phyloP scores from a whole-genome alignment of 2,888 invertebrate species.

The Ischnus inquisitorius region DNA sequence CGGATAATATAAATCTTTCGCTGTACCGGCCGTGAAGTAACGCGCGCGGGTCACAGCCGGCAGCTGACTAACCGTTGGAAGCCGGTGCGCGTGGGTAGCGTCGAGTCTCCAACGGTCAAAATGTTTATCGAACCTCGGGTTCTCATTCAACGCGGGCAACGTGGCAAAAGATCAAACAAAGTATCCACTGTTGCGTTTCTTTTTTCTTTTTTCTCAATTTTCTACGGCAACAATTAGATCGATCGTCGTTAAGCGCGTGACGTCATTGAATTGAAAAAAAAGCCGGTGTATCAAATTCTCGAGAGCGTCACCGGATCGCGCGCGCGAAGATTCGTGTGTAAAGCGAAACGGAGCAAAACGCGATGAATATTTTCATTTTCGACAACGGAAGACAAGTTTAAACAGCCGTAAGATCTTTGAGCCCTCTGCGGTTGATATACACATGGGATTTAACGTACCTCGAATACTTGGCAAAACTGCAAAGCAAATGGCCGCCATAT shows the following conservation, averaged over 20 bases:
- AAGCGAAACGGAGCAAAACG: background rate
- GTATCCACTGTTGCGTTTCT: constrained; percentile 82
- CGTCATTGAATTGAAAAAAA: background rate
- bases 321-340: background rate
- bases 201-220: constrained; percentile 21
- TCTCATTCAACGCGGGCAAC: background rate
- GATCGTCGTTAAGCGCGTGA: background rate
- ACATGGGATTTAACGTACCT: background rate
- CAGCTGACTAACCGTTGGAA: background rate
- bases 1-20: background rate
- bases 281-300: background rate
- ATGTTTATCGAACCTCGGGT: background rate
- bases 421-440: background rate
- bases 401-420: background rate
- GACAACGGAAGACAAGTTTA: background rate
- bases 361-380: background rate
- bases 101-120: background rate
- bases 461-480: background rate
- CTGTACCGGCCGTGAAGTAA: background rate
- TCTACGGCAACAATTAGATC: background rate
- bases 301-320: background rate
- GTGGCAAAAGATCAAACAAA: constrained; percentile 92
- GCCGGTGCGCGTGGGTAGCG: background rate
- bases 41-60: background rate
- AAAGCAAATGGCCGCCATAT: background rate